Evolutionary conservation across 2,797 vertebrate genomes (phyloP).

Genomic region (Limnodromus scolopaceus): DNA sequence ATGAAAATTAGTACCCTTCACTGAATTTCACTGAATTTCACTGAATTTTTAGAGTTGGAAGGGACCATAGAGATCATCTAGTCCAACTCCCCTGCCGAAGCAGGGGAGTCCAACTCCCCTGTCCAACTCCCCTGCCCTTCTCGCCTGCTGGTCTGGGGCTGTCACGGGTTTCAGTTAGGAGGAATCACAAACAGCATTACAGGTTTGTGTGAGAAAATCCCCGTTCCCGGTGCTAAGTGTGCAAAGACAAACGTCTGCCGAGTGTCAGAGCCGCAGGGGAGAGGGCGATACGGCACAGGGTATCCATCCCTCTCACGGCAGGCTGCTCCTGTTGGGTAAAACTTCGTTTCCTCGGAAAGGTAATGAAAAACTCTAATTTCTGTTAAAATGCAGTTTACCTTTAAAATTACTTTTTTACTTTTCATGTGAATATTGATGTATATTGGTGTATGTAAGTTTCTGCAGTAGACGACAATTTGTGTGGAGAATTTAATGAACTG

Average conservation of each 20-base stretch:
- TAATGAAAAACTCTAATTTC: not conserved
- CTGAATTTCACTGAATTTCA: too few relatives aligned
- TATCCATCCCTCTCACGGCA: not conserved
- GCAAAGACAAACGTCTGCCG: not conserved
- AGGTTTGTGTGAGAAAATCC: not conserved
- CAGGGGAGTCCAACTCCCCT: too few relatives aligned
- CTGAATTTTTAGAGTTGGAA: too few relatives aligned
- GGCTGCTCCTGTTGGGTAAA: not conserved
- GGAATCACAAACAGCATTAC: not conserved
- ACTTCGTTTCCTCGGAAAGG: not conserved
- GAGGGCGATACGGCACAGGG: not conserved
- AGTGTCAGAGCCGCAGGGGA: not conserved
- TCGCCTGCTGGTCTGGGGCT: not conserved
- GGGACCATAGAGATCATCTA: too few relatives aligned
- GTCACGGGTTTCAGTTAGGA: not conserved
- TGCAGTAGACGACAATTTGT: not conserved
- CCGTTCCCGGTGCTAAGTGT: not conserved
- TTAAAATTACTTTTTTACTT: not conserved
- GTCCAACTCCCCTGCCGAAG: too few relatives aligned
- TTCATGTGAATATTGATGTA: not conserved
- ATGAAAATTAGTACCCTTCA: not conserved
- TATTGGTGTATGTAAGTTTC: not conserved
- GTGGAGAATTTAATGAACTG: not conserved
- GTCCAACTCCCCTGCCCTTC: too few relatives aligned
- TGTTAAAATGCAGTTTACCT: not conserved